Evolutionary conservation across 2,797 vertebrate species (phyloP).

Genomic region (Ctenopoma multispine): DNA sequence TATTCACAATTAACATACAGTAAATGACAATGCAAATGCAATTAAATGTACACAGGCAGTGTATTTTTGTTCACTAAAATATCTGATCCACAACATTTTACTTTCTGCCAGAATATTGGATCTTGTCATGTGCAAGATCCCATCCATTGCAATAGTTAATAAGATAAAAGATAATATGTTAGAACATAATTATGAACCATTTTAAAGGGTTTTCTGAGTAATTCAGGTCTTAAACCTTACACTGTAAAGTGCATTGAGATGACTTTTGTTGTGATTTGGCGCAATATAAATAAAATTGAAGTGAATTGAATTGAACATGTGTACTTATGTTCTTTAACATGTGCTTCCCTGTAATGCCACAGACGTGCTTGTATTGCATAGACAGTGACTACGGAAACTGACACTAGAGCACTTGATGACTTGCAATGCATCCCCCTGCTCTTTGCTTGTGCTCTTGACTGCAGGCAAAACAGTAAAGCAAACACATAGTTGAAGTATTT

Average conservation of each 20-base stretch:
- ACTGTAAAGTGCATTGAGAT: too few species aligned
- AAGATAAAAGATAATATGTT: not conserved
- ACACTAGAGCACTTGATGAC: conserved; percentile 41
- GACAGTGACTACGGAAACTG: conserved; percentile 22
- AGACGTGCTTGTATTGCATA: not conserved
- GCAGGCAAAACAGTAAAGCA: conserved; percentile 78
- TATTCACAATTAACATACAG: too few species aligned
- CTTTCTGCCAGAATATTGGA: too few species aligned
- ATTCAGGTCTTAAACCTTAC: too few species aligned
- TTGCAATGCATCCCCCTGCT: conserved; percentile 35
- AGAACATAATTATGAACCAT: not conserved
- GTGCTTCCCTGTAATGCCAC: not conserved
- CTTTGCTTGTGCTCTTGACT: conserved; percentile 46
- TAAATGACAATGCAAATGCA: too few species aligned
- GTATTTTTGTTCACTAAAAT: too few species aligned
- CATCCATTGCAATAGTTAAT: not conserved
- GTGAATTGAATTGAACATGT: too few species aligned
- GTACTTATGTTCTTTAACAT: not conserved
- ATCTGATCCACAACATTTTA: too few species aligned
- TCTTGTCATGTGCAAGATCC: not conserved
- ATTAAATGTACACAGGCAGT: too few species aligned
- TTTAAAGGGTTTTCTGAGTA: not conserved
- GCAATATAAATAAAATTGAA: too few species aligned
- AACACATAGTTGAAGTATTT: conserved; percentile 80
- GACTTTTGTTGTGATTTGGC: too few species aligned